A percentile compares a stretch with the other conserved stretches of the same genome.
Evolutionary conservation across 1,140 invertebrate genomes (phyloP).

Genomic region (Euura lappo): DNA sequence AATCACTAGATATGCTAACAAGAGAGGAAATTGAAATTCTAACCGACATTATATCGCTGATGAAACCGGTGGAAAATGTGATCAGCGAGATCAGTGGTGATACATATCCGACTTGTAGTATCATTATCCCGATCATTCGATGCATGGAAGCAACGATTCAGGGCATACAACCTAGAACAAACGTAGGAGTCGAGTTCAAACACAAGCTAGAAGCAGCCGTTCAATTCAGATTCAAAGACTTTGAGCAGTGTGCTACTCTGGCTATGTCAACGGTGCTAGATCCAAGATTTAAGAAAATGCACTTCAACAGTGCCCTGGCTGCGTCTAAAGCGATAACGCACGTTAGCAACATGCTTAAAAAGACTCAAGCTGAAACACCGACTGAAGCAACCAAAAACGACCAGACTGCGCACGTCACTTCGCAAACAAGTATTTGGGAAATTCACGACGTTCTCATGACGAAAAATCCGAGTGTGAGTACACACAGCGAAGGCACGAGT

Average conservation of each 20-base stretch:
- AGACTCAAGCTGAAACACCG: neutral
- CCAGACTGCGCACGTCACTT: neutral
- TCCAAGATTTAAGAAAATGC: slow-evolving; percentile 38
- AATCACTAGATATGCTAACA: slow-evolving; percentile 43
- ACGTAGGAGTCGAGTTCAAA: slow-evolving; percentile 25
- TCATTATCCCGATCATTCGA: slow-evolving; percentile 50
- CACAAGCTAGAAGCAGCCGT: slow-evolving; percentile 27
- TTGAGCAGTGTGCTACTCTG: slow-evolving; percentile 27
- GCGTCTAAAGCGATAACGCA: slow-evolving; percentile 13
- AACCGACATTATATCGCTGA: slow-evolving; percentile 36
- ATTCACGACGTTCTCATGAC: slow-evolving; percentile 15
- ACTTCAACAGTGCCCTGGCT: slow-evolving; percentile 23
- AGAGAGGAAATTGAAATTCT: slow-evolving; percentile 40
- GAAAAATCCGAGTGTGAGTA: neutral
- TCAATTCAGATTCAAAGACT: slow-evolving; percentile 34
- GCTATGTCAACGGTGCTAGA: slow-evolving; percentile 32
- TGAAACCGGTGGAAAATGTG: slow-evolving; percentile 48
- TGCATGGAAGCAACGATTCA: slow-evolving; percentile 44
- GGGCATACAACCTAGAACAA: slow-evolving; percentile 27
- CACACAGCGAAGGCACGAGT: neutral
- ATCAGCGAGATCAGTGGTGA: slow-evolving; percentile 52
- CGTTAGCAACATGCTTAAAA: slow-evolving; percentile 8
- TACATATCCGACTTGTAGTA: slow-evolving; percentile 50
- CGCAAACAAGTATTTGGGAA: slow-evolving; percentile 12
- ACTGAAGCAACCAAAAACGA: neutral